Base-by-base conservation (phyloP, 2,888 invertebrate genomes). In the Hirtodrosophila trivittata region DNA sequence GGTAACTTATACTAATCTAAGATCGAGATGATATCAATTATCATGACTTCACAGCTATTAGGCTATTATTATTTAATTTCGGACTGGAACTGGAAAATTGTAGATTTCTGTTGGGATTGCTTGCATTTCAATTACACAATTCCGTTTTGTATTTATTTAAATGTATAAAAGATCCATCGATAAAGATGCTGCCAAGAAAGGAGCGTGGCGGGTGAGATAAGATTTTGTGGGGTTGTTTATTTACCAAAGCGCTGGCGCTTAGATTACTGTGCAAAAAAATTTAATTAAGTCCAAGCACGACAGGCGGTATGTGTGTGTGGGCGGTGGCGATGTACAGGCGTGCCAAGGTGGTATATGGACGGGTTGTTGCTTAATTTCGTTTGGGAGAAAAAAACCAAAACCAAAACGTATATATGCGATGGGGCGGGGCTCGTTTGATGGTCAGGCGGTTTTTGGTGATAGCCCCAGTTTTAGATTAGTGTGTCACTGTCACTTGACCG, bases 261-360 rank as follows among this genome's bases (percentile, higher is more conserved):
- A 74, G 82, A 65, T 84, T 77, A 64, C 65, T 59, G 58, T 74
- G 75, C 63, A 64, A 81, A 77, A 77, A 62, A 62, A 28, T 28
- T 75, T 80, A 80, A 80, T 80, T 80, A 80, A 59, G 57, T 63
- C 50, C 64, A 75, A 56, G 57, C 86, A 77, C 78, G 86, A 72
- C 62, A 77, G 51, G 21, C 47, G 28, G 10, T 3, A 13, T 32
- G 42, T 52, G 46, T 26, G 57, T 37, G 16, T 8, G 12, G 47
- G 38, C 16, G 45, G 32, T 46, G 21, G 58, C 58, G 46, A 30
- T 35, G 57, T 9, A 7, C 50, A 50, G 52, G 68, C 18, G 72
- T 49, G 59, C 43, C 71, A 64, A 56, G 58, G 28, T 49, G 42
- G 10, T 1, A 46, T 30, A 25, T 50, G 49, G 12, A 35, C 16